These are phyloP conservation scores for Pachliopta kotzebuea DNA, from an alignment of 2,888 invertebrate species.

Conservation along the genomic window DNA sequence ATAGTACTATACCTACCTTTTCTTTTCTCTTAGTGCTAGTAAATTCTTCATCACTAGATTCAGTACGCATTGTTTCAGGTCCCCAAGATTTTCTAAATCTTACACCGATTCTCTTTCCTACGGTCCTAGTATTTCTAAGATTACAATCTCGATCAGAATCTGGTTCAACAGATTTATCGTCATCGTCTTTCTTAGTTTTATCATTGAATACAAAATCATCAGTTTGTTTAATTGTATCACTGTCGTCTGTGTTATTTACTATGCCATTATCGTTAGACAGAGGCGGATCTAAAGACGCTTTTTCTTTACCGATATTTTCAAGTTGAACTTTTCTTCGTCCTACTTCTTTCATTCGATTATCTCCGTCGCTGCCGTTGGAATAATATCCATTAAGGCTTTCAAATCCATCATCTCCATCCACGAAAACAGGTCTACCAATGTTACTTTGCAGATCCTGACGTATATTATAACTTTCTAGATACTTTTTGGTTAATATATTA, in stretches of 20 bases:
- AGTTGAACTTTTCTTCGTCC: slow-evolving; percentile 27
- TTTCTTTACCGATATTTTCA: slow-evolving; percentile 36
- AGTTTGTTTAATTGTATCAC: slow-evolving; percentile 30
- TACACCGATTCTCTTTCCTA: slow-evolving; percentile 59
- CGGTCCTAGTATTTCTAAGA: slow-evolving; percentile 55
- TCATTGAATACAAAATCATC: slow-evolving; percentile 18
- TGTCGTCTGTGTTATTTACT: slow-evolving; percentile 32
- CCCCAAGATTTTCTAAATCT: slow-evolving; percentile 68
- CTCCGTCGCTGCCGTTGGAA: slow-evolving; percentile 83
- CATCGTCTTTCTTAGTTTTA: slow-evolving; percentile 65
- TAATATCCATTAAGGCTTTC: slow-evolving; percentile 92
- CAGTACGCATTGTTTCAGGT: slow-evolving; percentile 50
- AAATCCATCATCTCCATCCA: slow-evolving; percentile 89
- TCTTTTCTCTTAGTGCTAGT: slow-evolving; percentile 54
- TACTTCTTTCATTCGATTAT: slow-evolving; percentile 46
- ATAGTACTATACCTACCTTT: slow-evolving; percentile 50
- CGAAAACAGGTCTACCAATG: slow-evolving; percentile 52
- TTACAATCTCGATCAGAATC: slow-evolving; percentile 58
- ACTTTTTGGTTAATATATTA: slow-evolving; percentile 68
- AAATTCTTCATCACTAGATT: slow-evolving; percentile 66
- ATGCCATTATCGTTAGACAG: slow-evolving; percentile 30
- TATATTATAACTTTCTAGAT: slow-evolving; percentile 69
- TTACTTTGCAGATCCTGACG: slow-evolving; percentile 52
- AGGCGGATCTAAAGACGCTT: slow-evolving; percentile 35
- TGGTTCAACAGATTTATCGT: slow-evolving; percentile 60